A percentile compares a stretch with the other conserved stretches of the same genome.
Evolutionary conservation across 2,113 vertebrate species (phyloP).

Genomic region (Chionis minor): DNA sequence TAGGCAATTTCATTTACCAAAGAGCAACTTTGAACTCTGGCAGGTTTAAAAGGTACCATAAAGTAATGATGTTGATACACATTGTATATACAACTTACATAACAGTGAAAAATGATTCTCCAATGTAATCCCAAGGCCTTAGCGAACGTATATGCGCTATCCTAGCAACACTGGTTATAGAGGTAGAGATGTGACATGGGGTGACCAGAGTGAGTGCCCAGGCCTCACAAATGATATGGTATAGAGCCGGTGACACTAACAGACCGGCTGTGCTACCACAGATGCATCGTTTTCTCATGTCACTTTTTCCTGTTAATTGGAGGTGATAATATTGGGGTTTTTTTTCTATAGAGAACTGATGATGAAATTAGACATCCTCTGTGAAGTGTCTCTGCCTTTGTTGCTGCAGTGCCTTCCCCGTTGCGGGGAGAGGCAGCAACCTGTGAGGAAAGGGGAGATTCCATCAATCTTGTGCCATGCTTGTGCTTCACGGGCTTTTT

Average conservation of each 20-base stretch:
- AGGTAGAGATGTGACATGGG: not conserved
- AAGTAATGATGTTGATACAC: not conserved
- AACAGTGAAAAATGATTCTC: not conserved
- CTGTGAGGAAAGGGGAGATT: not conserved
- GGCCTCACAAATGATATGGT: rapidly evolving
- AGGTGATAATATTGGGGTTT: not conserved
- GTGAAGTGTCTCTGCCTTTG: not conserved
- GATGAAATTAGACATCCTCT: not conserved
- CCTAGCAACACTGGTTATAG: not conserved
- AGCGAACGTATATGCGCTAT: rapidly evolving
- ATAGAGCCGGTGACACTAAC: not conserved
- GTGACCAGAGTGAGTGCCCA: not conserved
- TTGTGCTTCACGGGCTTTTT: constrained; percentile 20
- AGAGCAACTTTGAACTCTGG: not conserved
- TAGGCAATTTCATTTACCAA: constrained; percentile 25
- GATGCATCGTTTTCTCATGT: not conserved
- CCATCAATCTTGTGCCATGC: constrained; percentile 28
- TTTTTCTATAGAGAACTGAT: not conserved
- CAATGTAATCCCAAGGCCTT: not conserved
- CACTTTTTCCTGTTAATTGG: not conserved
- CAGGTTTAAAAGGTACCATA: not conserved
- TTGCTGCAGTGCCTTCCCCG: not conserved
- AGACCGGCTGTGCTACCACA: not conserved
- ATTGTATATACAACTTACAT: not conserved
- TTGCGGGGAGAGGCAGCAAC: constrained; percentile 11